phyloP scores from a whole-genome alignment of 2,888 invertebrate genomes.

The Leptopterna dolabrata region DNA sequence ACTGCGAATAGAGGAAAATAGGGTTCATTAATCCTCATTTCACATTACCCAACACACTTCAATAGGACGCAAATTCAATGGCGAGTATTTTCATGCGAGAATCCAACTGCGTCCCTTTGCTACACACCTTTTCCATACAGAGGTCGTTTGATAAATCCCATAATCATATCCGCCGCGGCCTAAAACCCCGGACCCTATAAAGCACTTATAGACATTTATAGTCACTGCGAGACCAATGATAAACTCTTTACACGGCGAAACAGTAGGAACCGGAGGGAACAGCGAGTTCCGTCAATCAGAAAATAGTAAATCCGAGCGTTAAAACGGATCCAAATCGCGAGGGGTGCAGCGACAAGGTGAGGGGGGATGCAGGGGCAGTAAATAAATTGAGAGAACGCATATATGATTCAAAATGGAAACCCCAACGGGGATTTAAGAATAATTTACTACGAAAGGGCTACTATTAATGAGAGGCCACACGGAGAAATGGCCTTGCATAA shows the following conservation, averaged over 20 bases:
- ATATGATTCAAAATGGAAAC: slow-evolving; percentile 55
- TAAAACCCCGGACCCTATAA: background rate
- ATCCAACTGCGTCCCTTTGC: background rate
- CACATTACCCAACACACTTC: background rate
- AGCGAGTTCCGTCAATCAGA: slow-evolving; percentile 48
- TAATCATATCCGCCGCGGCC: background rate
- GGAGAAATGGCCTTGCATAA: slow-evolving; percentile 54
- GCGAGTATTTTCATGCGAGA: background rate
- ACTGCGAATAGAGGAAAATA: too few species aligned
- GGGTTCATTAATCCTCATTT: background rate
- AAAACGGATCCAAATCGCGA: slow-evolving; percentile 22
- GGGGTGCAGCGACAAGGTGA: background rate
- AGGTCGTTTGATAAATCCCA: background rate
- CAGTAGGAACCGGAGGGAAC: background rate
- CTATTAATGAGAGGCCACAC: slow-evolving; percentile 52
- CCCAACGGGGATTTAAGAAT: slow-evolving; percentile 55
- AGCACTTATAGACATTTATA: slow-evolving; percentile 20
- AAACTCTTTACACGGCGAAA: slow-evolving; percentile 20
- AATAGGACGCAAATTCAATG: background rate
- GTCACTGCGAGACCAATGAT: slow-evolving; percentile 20
- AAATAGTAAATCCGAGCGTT: slow-evolving; percentile 46
- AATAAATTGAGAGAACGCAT: slow-evolving; percentile 53
- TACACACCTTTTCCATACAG: background rate
- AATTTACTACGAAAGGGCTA: slow-evolving; percentile 49
- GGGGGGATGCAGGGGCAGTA: slow-evolving; percentile 38